Base-by-base conservation (phyloP, 2,797 vertebrate genomes). In the Sebastes nivosus region DNA sequence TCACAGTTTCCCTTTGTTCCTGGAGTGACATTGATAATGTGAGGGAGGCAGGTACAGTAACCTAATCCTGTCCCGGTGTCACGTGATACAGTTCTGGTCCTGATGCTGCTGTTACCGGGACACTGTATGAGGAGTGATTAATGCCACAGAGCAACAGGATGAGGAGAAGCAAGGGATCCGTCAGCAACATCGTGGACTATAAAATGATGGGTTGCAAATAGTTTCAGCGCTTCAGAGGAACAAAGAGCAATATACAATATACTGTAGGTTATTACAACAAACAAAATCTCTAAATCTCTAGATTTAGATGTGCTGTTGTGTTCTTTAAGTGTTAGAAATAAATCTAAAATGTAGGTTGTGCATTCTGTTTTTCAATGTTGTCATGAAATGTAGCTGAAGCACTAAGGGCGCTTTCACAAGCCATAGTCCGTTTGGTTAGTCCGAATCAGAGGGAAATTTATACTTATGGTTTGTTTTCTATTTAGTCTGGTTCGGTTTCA, bases 71-170 rank as follows among this genome's bases (percentile, higher is more conserved):
- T 75, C 72, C 58, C 18, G 4, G 12, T 24, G 81, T 87, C 88
- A 93, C 69, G 63, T 92, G 90, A 88, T 1, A 9, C 75, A 60
- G 65, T 65, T 80, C 30, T 85, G 86, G 90, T 93, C 77, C 90
- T 94, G 92, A 91, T 89, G 89, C 90, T 88, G 90, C 74, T 77
- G 76, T 76, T 54, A 52, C 73, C 2, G 9, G 50, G 60, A 74
- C 14, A 0, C 0, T 3, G 27, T 88, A 87, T 85, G n/a, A n/a
- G 22, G 22, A 24, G 70, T 52, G 34, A 80, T 82, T 82, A 69
- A 72, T 89, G 91, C 87, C 83, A 74, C 80, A 10, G 0, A 29
- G 6, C 9, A 16, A 8, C 7, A 7, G 22, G 55, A 8, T 34
- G 38, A 66, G 14, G 7, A 22, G 9, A 24, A 8, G 32, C 7